Evolutionary conservation across 2,888 invertebrate genomes (phyloP).

Genomic region (Tipula helvola): DNA sequence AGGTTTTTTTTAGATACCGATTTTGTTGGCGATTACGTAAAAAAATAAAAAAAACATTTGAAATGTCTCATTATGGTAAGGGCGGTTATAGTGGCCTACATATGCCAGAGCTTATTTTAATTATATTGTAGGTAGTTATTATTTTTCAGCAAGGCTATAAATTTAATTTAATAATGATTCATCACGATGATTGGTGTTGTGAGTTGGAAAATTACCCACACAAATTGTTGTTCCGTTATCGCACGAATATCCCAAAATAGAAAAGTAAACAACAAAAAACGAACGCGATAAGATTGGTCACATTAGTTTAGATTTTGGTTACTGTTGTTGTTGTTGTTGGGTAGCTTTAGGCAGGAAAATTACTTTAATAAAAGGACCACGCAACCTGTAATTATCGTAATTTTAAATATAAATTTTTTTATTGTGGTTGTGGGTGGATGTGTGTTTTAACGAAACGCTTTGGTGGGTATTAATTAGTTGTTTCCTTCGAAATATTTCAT

Average conservation of each 20-base stretch:
- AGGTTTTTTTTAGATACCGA: not conserved
- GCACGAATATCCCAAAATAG: not conserved
- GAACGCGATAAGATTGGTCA: not conserved
- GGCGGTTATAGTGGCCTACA: too few relatives aligned
- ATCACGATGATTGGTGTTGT: not conserved
- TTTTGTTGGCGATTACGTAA: too few relatives aligned
- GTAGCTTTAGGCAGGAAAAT: not conserved
- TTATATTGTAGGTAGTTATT: not conserved
- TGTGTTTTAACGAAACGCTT: not conserved
- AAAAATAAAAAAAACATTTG: too few relatives aligned
- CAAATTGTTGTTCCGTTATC: not conserved
- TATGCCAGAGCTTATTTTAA: not conserved
- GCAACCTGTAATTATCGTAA: not conserved
- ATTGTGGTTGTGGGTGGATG: not conserved
- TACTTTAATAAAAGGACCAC: not conserved
- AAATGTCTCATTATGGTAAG: too few relatives aligned
- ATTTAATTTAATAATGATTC: not conserved
- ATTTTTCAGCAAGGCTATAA: not conserved
- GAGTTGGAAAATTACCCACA: not conserved
- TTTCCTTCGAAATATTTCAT: not conserved
- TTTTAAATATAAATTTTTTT: not conserved
- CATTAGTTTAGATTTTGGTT: not conserved
- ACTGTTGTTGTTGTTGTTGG: not conserved
- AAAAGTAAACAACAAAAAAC: not conserved
- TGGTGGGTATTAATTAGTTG: not conserved